Evolutionary conservation across 2,888 invertebrate genomes (phyloP), one percentile per base, ranked within the genome.

Genomic region (Hemistola chrysoprasaria): DNA sequence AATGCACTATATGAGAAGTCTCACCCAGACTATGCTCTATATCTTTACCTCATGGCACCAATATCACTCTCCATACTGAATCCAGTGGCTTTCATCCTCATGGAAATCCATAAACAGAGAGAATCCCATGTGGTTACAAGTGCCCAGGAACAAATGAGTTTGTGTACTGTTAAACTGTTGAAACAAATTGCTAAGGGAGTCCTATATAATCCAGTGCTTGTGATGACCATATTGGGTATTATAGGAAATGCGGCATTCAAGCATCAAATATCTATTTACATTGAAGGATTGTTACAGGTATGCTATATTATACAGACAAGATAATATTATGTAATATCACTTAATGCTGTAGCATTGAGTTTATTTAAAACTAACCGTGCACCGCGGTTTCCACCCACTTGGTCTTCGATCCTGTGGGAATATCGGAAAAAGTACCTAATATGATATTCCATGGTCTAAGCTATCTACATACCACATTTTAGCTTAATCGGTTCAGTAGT

Each of bases 141-240:
- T 9, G 59, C 55, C 11, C 61, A 55, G 16, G 62, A 68, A 40
- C 74, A 62, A 28, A 60, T 56, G 25, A 72, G 65, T 41, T 38
- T 78, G 3, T 69, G 71, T 44, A 80, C 76, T 50, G 22, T 68
- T 4, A 91, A 74, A 71, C 72, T 65, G 58, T 41, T 86, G 2
- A 65, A 74, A 26, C 91, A 91, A 63, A 90, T 91, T 22, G 60
- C 91, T 5, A 93, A 92, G 72, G 95, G 94, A 34, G 93, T 98
- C 34, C 90, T 95, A 44, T 90, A 93, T 6, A 98, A 98, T 85
- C 98, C 98, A 0, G 92, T 98, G 38, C 91, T 98, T 8, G 90
- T 97, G 34, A 98, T 98, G 97, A 98, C 98, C 0, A 84, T 96
- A n/a, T 83, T 98, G 47, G 98, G 98, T 5, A 94, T 98, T 7